A percentile compares a stretch with the other conserved stretches of the same genome.
Conservation (phyloP, 2,888 invertebrate genomes). For the Terebella lapidaria region DNA sequence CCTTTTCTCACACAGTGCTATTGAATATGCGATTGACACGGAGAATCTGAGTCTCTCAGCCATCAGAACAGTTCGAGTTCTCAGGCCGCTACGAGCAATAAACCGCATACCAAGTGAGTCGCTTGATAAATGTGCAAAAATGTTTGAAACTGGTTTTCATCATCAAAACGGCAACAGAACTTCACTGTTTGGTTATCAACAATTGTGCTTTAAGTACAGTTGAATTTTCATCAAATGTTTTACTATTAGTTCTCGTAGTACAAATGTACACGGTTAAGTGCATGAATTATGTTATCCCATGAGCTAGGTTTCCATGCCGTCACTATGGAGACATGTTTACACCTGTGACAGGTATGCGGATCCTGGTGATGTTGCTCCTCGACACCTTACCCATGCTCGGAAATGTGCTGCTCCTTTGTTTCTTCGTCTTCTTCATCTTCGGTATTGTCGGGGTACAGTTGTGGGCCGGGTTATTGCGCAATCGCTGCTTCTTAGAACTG, state of each 20-base stretch:
- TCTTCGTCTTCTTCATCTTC: conserved; percentile 99
- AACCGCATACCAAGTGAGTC: conserved; percentile 99
- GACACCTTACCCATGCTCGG: conserved; percentile 99
- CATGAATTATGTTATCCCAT: too few relatives aligned
- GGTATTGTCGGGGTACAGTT: conserved; percentile 99
- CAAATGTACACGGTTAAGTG: too few relatives aligned
- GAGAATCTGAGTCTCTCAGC: conserved; percentile 98
- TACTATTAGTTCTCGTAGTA: too few relatives aligned
- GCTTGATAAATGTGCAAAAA: neutral
- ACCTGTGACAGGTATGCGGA: conserved; percentile 99
- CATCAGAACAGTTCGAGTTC: conserved; percentile 93
- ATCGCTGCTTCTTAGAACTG: conserved; percentile 77
- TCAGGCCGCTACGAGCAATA: conserved; percentile 93
- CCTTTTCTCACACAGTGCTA: conserved; percentile 47
- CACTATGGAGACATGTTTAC: too few relatives aligned
- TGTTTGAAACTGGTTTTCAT: too few relatives aligned
- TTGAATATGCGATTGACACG: conserved; percentile 68
- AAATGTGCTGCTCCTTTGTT: conserved; percentile 91
- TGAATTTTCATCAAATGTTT: too few relatives aligned
- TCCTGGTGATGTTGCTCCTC: conserved; percentile 93
- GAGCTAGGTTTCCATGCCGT: too few relatives aligned
- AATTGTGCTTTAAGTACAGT: too few relatives aligned
- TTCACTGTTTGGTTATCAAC: too few relatives aligned
- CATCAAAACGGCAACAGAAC: too few relatives aligned
- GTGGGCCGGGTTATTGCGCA: conserved; percentile 95